Conservation (phyloP, 2,113 vertebrate species). For the Poeciliopsis prolifica region DNA sequence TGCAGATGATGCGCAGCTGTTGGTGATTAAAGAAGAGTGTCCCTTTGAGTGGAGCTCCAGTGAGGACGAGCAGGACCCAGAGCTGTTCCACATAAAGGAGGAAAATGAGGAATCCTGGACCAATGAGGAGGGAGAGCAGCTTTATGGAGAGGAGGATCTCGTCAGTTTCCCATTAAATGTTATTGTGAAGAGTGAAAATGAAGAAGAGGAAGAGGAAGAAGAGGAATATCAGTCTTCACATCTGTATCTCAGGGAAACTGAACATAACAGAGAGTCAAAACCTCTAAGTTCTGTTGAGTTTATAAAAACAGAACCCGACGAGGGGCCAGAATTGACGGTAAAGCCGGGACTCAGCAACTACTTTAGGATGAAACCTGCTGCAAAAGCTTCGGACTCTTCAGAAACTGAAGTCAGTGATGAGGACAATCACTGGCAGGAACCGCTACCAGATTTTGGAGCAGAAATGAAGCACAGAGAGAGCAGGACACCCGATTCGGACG, state of each 20-base stretch:
- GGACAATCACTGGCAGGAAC: not conserved
- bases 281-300: not conserved
- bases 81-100: not conserved
- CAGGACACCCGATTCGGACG: not conserved
- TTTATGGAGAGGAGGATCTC: not conserved
- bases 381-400: not conserved
- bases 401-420: slow-evolving; percentile 13
- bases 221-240: not conserved
- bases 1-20: slow-evolving; percentile 19
- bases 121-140: not conserved
- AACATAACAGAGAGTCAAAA: not conserved
- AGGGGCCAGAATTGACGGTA: not conserved
- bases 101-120: not conserved
- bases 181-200: slow-evolving; percentile 14
- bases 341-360: not conserved
- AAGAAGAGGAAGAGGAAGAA: not conserved
- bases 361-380: not conserved
- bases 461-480: not conserved
- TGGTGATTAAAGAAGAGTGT: slow-evolving; percentile 1
- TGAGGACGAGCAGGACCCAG: not conserved
- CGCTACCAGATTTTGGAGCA: not conserved
- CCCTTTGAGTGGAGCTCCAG: not conserved
- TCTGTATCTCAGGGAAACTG: not conserved
- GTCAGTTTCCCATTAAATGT: not conserved
- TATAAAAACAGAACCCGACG: slow-evolving; percentile 5